phyloP scores from a whole-genome alignment of 2,113 vertebrate genomes.

The Ctenomys sociabilis region DNA sequence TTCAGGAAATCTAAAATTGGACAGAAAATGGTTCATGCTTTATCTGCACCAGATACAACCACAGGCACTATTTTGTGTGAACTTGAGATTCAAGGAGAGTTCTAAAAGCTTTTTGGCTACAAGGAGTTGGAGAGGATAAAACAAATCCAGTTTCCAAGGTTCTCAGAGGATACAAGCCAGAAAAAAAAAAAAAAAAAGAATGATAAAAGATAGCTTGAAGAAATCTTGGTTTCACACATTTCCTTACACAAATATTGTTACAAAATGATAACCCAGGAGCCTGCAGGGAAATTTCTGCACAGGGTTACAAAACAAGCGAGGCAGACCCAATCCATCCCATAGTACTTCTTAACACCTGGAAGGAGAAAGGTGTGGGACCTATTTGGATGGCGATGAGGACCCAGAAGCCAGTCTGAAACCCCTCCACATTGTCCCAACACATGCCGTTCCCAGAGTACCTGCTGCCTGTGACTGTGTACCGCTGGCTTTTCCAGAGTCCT shows the following conservation, averaged over 20 bases:
- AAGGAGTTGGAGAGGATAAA: not conserved
- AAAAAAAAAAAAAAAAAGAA: not conserved
- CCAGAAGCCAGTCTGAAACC: not conserved
- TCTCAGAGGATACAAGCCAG: conserved; percentile 31
- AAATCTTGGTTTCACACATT: not conserved
- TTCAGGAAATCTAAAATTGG: conserved; percentile 56
- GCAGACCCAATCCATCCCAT: not conserved
- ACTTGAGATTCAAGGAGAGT: conserved; percentile 34
- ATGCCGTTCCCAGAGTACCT: conserved; percentile 78
- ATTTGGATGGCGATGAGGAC: not conserved
- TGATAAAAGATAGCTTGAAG: not conserved
- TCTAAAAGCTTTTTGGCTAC: conserved; percentile 49
- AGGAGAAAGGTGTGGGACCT: not conserved
- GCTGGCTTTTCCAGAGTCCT: conserved; percentile 83
- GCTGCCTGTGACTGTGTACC: conserved; percentile 80
- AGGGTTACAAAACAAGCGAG: not conserved
- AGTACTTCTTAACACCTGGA: not conserved
- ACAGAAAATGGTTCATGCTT: conserved; percentile 39
- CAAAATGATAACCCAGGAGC: not conserved
- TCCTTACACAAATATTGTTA: not conserved
- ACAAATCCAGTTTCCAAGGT: conserved; percentile 44
- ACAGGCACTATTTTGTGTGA: conserved; percentile 51
- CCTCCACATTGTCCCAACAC: not conserved
- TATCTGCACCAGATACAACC: conserved; percentile 58
- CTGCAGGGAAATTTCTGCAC: not conserved